Evolutionary conservation across 35 echinoderm and acorn worm species (phyloP), one percentile per base, ranked within the genome.

Genomic region (Acanthaster planci): DNA sequence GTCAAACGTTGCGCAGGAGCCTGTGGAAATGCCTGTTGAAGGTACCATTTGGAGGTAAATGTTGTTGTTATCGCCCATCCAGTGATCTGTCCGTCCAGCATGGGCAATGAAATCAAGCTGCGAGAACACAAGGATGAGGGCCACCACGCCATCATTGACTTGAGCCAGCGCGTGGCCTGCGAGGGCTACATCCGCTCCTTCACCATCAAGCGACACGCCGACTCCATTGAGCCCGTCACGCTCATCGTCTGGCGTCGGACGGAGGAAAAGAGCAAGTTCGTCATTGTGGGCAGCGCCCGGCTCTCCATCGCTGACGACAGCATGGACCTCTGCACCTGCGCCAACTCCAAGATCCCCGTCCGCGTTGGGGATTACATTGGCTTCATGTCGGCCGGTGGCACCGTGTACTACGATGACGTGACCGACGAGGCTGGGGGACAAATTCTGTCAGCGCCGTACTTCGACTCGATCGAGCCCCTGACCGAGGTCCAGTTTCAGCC

Each of bases 141-240:
- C 9, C 0, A 16, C 18, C 64, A 72, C 15, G 64, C 34, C 10
- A 34, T 72, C 34, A 72, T 72, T 34, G 7, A 31, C 23, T 15
- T 0, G 14, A 34, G 34, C 22, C 29, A 14, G 1, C 64, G 2
- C 26, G 30, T 72, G 3, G 34, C 34, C 64, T 72, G 64, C 15
- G 64, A 72, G 34, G 64, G 64, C 34, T 72, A 72, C 64, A 72
- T 72, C 64, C 64, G 64, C 34, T 72, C 64, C 34, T 72, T 72
- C 64, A 72, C 19, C 1, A 35, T 72, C 8, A 72, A 72, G 29
- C 26, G 64, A 5, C 22, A 15, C 64, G 34, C 26, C 15, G 30
- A 31, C 26, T 34, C 16, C 7, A 35, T 72, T 2, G 64, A 72
- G 0, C 26, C 26, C 10, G 64, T 72, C 34, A 34, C 26, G 0